Percentiles rank a stretch among this genome's conserved stretches.
Evolutionary conservation across 2,888 invertebrate genomes (phyloP).

Genomic region (Masnerella sp.): DNA sequence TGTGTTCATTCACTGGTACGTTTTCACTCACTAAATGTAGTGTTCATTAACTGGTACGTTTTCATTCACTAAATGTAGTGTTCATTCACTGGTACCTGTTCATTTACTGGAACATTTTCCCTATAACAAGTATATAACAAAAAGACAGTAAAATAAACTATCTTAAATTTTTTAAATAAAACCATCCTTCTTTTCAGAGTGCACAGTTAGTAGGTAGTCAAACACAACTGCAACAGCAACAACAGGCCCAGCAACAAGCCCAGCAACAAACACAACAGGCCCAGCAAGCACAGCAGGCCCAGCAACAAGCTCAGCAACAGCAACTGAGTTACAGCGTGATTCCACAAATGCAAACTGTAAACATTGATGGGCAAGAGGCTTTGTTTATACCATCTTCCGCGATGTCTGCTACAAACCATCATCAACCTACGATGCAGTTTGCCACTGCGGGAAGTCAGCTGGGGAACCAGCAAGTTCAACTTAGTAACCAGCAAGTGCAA

Average conservation of each 20-base stretch:
- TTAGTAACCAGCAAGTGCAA: slow-evolving; percentile 77
- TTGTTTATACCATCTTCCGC: slow-evolving; percentile 91
- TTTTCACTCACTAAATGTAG: no score
- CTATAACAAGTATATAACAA: no score
- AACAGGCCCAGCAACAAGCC: slow-evolving; percentile 78
- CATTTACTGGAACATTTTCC: no score
- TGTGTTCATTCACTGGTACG: no score
- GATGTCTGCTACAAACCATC: slow-evolving; percentile 79
- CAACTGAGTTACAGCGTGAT: slow-evolving; percentile 80
- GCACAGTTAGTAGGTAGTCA: slow-evolving; percentile 74
- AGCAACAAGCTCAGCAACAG: slow-evolving; percentile 79
- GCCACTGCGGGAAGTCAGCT: slow-evolving; percentile 73
- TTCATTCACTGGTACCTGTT: no score
- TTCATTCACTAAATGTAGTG: no score
- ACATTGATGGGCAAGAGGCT: slow-evolving; percentile 95
- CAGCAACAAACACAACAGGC: slow-evolving; percentile 72
- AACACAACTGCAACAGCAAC: slow-evolving; percentile 69
- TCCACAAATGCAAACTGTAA: slow-evolving; percentile 93
- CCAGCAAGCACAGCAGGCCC: slow-evolving; percentile 74
- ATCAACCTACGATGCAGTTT: slow-evolving; percentile 76
- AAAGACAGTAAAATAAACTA: no score
- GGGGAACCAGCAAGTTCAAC: slow-evolving; percentile 76
- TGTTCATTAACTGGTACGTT: no score
- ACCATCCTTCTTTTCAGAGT: slow-evolving; percentile 67
- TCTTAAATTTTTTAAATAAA: not conserved